Base-by-base conservation (phyloP, 2,797 vertebrate species). In the Cetoscarus ocellatus region DNA sequence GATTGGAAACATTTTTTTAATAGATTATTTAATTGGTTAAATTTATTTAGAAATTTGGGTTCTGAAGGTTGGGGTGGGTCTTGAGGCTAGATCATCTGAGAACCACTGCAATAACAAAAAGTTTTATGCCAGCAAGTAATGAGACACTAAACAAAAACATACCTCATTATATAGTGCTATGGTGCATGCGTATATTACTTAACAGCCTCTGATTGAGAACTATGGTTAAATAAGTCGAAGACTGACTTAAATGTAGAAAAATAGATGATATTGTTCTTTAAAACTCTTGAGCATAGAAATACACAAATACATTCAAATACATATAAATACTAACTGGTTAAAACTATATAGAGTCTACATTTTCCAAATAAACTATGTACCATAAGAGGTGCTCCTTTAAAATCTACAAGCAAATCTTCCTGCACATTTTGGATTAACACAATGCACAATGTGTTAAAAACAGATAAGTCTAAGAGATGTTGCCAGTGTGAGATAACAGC, bases 401-500 rank as follows among this genome's bases (percentile, higher is more conserved):
- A 17, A 18, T 9, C 47, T 36, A 38, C 18, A 34, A 36, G 2
- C 8, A 38, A 15, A 38, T 53, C 39, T 64, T 13, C 14, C 45
- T 39, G 15, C 18, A 12, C 17, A 10, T 36, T 19, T n/a, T 40
- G 34, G 60, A 7, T 48, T 52, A 66, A 1, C 44, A 15, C 3
- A 43, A 18, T 13, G 27, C 27, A 27, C 64, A 38, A 74, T 55
- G 55, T 77, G 45, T 39, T n/a, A n/a, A 67, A 56, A 6, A 42
- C 34, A 61, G 70, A 70, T 73, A 42, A 58, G 5, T 55, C 38
- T 40, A 19, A 15, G 53, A 59, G 42, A 51, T 44, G 60, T 65
- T 48, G 44, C 39, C 50, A 34, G 53, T 38, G 52, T 61, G 48
- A 61, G 75, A 77, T 67, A 67, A 71, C 65, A 13, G 44, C 53